Evolutionary conservation across 2,888 invertebrate genomes (phyloP).

Genomic region (Catocala fraxini): DNA sequence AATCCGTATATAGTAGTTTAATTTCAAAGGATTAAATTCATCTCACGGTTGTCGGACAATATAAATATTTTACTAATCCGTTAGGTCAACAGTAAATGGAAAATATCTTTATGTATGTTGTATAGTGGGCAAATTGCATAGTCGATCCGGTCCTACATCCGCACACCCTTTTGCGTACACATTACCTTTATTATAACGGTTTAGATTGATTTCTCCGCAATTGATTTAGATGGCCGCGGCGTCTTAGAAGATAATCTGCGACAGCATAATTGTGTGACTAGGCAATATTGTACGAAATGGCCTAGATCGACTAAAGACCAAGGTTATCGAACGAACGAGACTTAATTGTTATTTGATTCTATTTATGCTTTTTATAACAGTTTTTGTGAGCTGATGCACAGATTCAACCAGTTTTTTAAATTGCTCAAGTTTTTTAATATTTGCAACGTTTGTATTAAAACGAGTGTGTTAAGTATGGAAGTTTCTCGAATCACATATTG

Average conservation of each 20-base stretch:
- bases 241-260: constrained; percentile 35
- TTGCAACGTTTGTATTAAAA: no score
- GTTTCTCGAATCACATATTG: no score
- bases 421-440: no score
- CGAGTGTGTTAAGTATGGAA: no score
- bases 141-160: constrained; percentile 58
- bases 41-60: background rate
- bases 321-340: background rate
- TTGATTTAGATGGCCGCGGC: constrained; percentile 53
- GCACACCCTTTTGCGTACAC: constrained; percentile 75
- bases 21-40: no score
- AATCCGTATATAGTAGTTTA: no score
- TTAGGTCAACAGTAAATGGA: constrained; percentile 68
- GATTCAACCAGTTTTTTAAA: background rate
- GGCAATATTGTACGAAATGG: background rate
- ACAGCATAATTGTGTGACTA: constrained; percentile 36
- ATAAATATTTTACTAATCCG: background rate
- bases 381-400: background rate
- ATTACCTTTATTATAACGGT: constrained; percentile 78
- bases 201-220: constrained; percentile 62
- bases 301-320: background rate
- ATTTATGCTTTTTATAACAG: no score
- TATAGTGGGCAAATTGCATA: constrained; percentile 59
- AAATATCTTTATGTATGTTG: constrained; percentile 55
- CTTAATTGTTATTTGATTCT: background rate